Base-by-base conservation (phyloP, 2,888 invertebrate genomes). In the Baccha elongata region DNA sequence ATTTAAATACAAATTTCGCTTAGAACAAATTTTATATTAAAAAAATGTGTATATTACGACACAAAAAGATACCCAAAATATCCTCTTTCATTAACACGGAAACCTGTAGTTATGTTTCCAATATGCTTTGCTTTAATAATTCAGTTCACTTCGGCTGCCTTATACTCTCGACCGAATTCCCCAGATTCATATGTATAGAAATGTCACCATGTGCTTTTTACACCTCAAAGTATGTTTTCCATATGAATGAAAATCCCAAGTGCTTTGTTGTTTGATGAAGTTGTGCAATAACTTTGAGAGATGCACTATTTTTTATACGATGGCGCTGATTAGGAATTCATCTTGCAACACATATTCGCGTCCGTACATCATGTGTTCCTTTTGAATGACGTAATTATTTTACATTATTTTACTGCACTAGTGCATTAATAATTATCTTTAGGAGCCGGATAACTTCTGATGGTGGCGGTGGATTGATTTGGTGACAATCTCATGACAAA, bases 121-220 rank as follows among this genome's bases (percentile, higher is more conserved):
- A n/a, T 26, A 26, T 26, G 26, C 17, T 26, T 40, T 65, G 23
- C n/a, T 17, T 50, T 65, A 37, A 40, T 50, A 17, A 50, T 50
- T 50, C 26, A 35, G 48, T 26, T 46, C 48, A 64, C 46, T 64
- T 64, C 15, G 23, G 65, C 37, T 65, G 37, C 37, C 26, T n/a
- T n/a, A n/a, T n/a, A 15, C 11, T 48, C 50, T 50, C 23, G n/a
- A 50, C 37, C 50, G 50, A 48, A 65, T 55, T 55, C 55, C 23
- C 7, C n/a, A 40, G 7, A 40, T 65, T 40, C 17, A 26, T 26
- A 11, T 3, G 40, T 32, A 26, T 26, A 7, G 4, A 8, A n/a
- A 7, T 50, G 40, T 40, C 37, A 50, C n/a, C 40, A 40, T 26
- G 65, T 65, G 65, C 8, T 40, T 13, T 50, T 50, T 11, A 17